Evolutionary conservation across 2,797 vertebrate genomes (phyloP).

Genomic region (Triplophysa bombifrons): DNA sequence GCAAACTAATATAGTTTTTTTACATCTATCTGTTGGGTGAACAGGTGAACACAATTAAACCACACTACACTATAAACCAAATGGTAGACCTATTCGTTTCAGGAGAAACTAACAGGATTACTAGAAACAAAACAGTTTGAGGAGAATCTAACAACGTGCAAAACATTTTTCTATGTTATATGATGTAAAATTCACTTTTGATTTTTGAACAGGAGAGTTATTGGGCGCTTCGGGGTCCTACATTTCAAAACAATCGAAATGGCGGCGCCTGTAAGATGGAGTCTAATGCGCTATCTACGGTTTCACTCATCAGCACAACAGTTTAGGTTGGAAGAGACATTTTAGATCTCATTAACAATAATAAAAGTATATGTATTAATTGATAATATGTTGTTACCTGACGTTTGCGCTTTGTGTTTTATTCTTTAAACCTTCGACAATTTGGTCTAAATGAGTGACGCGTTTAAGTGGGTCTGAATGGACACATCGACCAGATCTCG

Average conservation of each 20-base stretch:
- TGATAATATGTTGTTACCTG: neutral
- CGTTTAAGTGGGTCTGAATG: neutral
- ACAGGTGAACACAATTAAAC: too few relatives aligned
- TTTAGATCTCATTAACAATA: neutral
- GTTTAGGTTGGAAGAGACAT: conserved; percentile 63
- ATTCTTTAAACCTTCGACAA: neutral
- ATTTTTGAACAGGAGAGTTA: conserved; percentile 27
- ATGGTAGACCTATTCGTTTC: too few relatives aligned
- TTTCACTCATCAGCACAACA: conserved; percentile 46
- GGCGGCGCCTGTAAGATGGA: conserved; percentile 74
- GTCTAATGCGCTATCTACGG: conserved; percentile 62
- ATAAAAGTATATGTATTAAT: neutral
- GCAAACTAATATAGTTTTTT: too few relatives aligned
- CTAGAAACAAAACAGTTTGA: too few relatives aligned
- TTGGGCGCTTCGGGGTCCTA: conserved; percentile 46
- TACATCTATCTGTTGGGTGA: too few relatives aligned
- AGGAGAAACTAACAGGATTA: too few relatives aligned
- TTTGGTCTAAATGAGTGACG: neutral
- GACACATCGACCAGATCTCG: neutral
- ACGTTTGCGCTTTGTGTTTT: neutral
- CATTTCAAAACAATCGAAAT: conserved; percentile 78
- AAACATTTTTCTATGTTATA: too few relatives aligned
- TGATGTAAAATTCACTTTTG: too few relatives aligned
- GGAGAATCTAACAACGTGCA: too few relatives aligned
- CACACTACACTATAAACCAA: too few relatives aligned